These are phyloP conservation scores for Rhineura floridana DNA, from an alignment of 2,113 vertebrate genomes.

Conservation along the genomic window DNA sequence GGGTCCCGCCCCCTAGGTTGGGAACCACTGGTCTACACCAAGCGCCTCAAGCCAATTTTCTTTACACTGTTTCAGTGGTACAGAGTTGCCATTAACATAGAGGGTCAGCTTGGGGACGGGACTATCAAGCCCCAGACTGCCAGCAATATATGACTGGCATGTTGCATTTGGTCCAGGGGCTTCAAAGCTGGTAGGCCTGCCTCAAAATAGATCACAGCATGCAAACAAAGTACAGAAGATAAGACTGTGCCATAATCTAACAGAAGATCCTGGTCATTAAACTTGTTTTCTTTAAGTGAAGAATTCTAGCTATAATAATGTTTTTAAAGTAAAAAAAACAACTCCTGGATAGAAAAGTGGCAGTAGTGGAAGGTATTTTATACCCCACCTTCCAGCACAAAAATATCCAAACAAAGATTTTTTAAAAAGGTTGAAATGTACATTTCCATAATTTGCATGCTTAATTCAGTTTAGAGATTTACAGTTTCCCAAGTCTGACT, in stretches of 20 bases:
- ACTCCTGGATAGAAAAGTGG: background rate
- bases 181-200: background rate
- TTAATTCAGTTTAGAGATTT: background rate
- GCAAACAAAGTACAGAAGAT: background rate
- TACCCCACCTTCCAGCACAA: background rate
- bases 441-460: background rate
- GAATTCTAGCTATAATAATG: background rate
- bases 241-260: background rate
- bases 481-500: background rate
- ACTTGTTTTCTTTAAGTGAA: background rate
- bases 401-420: background rate
- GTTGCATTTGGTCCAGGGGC: background rate
- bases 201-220: background rate
- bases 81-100: background rate
- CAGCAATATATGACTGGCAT: background rate
- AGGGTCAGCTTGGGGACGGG: background rate
- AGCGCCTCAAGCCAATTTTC: background rate
- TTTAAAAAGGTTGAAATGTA: background rate
- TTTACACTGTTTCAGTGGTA: background rate
- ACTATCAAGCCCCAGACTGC: background rate
- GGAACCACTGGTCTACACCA: too few relatives aligned
- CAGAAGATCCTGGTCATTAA: background rate
- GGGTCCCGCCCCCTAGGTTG: too few relatives aligned
- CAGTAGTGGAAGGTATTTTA: background rate
- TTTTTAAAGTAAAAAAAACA: background rate